Conservation (phyloP, 2,113 vertebrate species). For the Brachypodius melanocephalos region DNA sequence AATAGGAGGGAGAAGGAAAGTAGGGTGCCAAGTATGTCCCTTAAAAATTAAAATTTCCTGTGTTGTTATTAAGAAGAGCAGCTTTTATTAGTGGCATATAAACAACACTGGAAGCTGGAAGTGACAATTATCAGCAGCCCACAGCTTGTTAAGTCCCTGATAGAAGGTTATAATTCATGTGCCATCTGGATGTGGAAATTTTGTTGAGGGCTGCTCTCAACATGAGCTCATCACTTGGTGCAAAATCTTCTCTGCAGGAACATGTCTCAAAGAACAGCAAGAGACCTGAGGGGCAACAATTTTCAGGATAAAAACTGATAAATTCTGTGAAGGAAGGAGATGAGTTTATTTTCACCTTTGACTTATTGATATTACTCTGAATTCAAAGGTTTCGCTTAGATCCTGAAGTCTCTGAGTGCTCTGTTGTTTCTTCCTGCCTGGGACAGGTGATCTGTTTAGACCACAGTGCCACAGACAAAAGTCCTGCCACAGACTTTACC, state of each 20-base stretch:
- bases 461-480: background rate
- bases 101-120: background rate
- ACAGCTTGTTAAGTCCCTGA: background rate
- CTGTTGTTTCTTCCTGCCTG: background rate
- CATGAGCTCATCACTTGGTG: conserved; percentile 7
- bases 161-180: conserved; percentile 29
- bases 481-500: background rate
- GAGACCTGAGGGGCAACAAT: background rate
- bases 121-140: background rate
- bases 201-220: background rate
- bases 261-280: background rate
- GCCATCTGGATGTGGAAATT: conserved; percentile 3
- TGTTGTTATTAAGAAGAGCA: background rate
- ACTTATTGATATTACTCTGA: background rate
- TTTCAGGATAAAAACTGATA: background rate
- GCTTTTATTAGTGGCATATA: background rate
- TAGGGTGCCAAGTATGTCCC: background rate
- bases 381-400: background rate
- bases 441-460: background rate
- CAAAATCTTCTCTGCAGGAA: conserved; percentile 4
- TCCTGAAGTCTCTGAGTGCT: background rate
- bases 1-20: background rate
- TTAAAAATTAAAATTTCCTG: background rate
- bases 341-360: background rate
- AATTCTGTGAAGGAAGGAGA: background rate